Conservation (phyloP, 2,888 invertebrate genomes). For the Parapristionchus giblindavisi region DNA sequence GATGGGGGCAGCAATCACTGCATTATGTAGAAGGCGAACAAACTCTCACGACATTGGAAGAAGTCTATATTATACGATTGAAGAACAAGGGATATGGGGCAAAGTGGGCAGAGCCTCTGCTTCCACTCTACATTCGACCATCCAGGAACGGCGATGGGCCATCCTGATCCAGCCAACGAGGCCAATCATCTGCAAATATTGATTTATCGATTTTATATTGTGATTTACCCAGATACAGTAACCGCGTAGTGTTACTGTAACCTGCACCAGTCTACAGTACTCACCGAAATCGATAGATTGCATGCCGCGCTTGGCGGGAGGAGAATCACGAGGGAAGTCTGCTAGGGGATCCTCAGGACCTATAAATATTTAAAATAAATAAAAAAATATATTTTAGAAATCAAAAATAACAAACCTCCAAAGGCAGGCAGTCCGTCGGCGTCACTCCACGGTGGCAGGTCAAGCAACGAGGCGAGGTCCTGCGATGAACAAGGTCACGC, state of each 20-base stretch:
- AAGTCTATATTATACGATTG: no score
- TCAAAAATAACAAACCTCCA: background rate
- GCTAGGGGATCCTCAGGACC: background rate
- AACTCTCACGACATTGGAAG: no score
- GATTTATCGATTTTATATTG: background rate
- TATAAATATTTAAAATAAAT: no score
- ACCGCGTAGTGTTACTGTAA: conserved; percentile 1
- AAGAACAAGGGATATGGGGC: no score
- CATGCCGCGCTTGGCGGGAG: background rate
- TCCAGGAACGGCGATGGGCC: conserved; percentile 12
- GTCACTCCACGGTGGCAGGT: conserved; percentile 11
- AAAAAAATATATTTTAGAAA: no score
- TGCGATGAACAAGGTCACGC: background rate
- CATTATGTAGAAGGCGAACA: no score
- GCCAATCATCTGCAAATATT: conserved; percentile 20
- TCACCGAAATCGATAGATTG: background rate
- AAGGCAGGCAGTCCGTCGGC: conserved; percentile 7
- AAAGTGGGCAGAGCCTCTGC: no score
- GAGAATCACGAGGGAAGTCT: background rate
- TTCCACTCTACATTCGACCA: conserved; percentile 23
- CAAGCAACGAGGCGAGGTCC: conserved; percentile 29
- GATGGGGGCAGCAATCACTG: no score
- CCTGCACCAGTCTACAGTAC: background rate
- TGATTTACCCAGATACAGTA: background rate
- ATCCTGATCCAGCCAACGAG: conserved; percentile 1